Percentiles rank a stretch among this genome's conserved stretches.
Conservation (phyloP, 2,113 vertebrate genomes). For the Prinia subflava region DNA sequence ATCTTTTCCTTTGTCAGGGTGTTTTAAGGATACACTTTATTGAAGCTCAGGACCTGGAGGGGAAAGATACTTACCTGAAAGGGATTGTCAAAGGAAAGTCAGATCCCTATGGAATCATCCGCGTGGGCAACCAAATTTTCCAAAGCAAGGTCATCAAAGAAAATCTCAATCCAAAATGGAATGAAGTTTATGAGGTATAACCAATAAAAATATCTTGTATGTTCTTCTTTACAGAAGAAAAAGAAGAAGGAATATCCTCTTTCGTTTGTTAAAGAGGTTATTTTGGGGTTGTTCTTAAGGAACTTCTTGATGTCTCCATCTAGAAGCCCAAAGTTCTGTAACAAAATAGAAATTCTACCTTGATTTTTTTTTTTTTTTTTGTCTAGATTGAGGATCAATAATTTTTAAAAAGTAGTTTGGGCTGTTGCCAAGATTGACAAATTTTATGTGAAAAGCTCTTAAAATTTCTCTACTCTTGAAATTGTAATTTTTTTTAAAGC, state of each 20-base stretch:
- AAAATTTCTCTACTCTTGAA: neutral
- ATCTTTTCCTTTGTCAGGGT: slow-evolving; percentile 70
- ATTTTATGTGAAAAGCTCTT: neutral
- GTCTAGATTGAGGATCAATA: neutral
- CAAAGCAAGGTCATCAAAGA: slow-evolving; percentile 92
- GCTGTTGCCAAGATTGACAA: neutral
- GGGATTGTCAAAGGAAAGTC: slow-evolving; percentile 95
- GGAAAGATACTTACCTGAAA: slow-evolving; percentile 89
- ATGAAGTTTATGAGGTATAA: slow-evolving; percentile 92
- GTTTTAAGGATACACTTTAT: slow-evolving; percentile 91
- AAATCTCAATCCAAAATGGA: slow-evolving; percentile 90
- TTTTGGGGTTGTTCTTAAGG: neutral
- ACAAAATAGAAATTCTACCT: neutral
- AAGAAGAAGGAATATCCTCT: neutral
- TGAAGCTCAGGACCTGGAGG: slow-evolving; percentile 89
- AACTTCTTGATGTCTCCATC: neutral
- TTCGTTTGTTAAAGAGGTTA: neutral
- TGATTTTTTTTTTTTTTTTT: neutral
- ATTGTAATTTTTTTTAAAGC: neutral
- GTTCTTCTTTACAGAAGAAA: neutral
- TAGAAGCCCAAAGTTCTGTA: neutral
- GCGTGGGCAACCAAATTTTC: slow-evolving; percentile 85
- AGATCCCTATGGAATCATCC: slow-evolving; percentile 91
- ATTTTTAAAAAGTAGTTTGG: neutral
- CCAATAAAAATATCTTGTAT: neutral